Evolutionary conservation across 2,113 vertebrate species (phyloP), one percentile per base, ranked within the genome.

Genomic region (Hippocampus zosterae): DNA sequence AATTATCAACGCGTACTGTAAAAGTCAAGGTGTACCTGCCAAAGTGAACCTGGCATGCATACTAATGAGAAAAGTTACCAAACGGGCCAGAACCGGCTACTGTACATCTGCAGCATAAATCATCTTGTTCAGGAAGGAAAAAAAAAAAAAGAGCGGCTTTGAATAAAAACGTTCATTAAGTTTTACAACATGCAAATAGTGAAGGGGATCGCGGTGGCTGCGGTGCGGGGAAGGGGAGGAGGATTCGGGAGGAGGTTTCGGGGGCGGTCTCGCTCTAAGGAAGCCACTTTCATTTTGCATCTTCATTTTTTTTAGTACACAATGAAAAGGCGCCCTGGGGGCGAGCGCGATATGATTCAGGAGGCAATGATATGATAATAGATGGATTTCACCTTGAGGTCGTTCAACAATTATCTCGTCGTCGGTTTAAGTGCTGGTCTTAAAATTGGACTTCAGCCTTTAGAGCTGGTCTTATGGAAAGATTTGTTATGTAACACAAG

Each of bases 371-470:
- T 67, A 76, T 69, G 41, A 80, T 82, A 87, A 88, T 68, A 59
- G 81, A 80, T 76, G 76, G 27, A 61, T 81, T 71, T 77, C 70
- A 84, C 81, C 86, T 86, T 23, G 15, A 84, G 79, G 78, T 85
- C 82, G 74, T 87, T 81, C 78, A 90, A 90, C 82, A 88, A 89
- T 88, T 72, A 90, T 85, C 84, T 78, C 56, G 55, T 70, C 44
- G 6, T 75, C 67, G 65, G 75, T 76, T 81, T 73, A 76, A 84
- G 72, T 79, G 73, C 67, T 77, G 56, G 53, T 77, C 72, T 73
- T 78, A 73, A 88, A 68, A 73, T 67, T 66, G 27, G 68, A 66
- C 67, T 68, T 15, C 19, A 3, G 33, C 66, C 44, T 42, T 23
- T 64, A 68, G 68, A 68, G 68, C 66, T 60, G 75, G 16, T 78